These are phyloP conservation scores for Drosophila teissieri DNA, from an alignment of 1,140 invertebrate species.

Conservation along the genomic window DNA sequence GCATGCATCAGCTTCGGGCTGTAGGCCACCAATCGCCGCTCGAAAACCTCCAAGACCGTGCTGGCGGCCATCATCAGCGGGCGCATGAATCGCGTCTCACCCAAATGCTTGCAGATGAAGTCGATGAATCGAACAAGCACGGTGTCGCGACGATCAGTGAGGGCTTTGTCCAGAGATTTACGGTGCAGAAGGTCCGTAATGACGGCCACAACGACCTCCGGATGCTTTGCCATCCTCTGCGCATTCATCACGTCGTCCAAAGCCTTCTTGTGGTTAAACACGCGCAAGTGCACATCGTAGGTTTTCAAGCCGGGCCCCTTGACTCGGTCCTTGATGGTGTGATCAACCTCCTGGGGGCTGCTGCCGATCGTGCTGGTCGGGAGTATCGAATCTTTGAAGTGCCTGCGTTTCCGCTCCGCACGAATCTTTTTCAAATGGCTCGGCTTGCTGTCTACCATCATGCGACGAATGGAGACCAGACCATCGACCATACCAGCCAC, in stretches of 20 bases:
- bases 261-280: conserved; percentile 93
- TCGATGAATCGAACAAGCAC: conserved; percentile 88
- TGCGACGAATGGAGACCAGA: conserved; percentile 92
- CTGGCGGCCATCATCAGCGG: conserved; percentile 90
- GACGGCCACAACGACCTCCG: conserved; percentile 91
- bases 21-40: conserved; percentile 78
- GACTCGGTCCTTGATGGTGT: conserved; percentile 85
- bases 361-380: conserved; percentile 71
- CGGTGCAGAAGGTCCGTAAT: conserved; percentile 93
- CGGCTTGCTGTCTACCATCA: conserved; percentile 86
- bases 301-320: conserved; percentile 85
- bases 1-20: conserved; percentile 86
- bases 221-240: conserved; percentile 87
- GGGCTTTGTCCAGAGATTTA: conserved; percentile 89
- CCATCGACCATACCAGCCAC: conserved; percentile 97
- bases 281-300: conserved; percentile 90
- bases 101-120: conserved; percentile 91
- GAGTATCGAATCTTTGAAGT: conserved; percentile 21
- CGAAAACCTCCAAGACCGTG: conserved; percentile 90
- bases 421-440: conserved; percentile 80
- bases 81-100: conserved; percentile 90
- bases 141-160: conserved; percentile 89
- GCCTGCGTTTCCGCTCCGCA: conserved; percentile 58
- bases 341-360: conserved; percentile 84
- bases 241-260: conserved; percentile 89